Percentiles rank a stretch among this genome's conserved stretches.
Conservation (phyloP, 2,888 invertebrate genomes). For the Papilio protenor region DNA sequence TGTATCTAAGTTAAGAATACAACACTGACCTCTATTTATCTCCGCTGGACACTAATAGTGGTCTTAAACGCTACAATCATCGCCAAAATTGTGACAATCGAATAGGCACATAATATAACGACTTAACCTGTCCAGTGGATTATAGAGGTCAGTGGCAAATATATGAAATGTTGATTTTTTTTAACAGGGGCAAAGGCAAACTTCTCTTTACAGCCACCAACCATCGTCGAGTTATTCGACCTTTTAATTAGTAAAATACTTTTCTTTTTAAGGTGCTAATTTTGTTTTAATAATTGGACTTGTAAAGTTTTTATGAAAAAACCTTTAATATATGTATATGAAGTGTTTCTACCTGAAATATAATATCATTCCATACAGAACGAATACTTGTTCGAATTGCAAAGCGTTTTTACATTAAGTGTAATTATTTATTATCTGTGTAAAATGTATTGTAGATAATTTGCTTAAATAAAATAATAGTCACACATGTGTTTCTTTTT, state of each 20-base stretch:
- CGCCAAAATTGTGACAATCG: background rate
- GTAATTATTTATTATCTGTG: slow-evolving; percentile 49
- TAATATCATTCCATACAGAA: slow-evolving; percentile 36
- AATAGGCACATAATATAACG: background rate
- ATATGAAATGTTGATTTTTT: background rate
- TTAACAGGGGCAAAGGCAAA: background rate
- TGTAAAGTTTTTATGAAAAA: background rate
- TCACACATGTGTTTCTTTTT: slow-evolving; percentile 46
- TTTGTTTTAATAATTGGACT: slow-evolving; percentile 23
- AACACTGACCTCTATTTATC: background rate
- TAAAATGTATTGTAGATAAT: slow-evolving; percentile 60
- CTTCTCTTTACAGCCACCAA: background rate
- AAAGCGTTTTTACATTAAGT: slow-evolving; percentile 32
- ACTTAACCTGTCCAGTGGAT: background rate
- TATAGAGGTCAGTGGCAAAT: background rate
- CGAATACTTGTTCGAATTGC: background rate
- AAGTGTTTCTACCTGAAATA: background rate
- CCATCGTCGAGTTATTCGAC: background rate
- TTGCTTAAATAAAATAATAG: slow-evolving; percentile 63
- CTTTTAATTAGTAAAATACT: background rate
- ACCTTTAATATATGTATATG: background rate
- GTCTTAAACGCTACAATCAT: background rate
- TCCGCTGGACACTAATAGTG: background rate
- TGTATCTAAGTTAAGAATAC: background rate
- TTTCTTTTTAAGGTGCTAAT: slow-evolving; percentile 34